Evolutionary conservation across 2,888 invertebrate species (phyloP).

Genomic region (Geophilus truncorum): DNA sequence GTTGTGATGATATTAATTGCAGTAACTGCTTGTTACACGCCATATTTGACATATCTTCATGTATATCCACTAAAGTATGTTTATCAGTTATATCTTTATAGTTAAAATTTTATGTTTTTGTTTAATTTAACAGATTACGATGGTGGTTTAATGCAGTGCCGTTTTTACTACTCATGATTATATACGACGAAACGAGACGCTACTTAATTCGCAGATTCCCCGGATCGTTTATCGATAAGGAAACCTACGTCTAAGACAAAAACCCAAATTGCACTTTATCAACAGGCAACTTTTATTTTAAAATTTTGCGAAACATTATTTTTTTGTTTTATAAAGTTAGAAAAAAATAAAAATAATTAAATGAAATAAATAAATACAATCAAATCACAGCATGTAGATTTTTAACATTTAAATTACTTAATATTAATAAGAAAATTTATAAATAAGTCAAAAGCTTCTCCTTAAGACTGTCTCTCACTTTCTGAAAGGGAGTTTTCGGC

Average conservation of each 20-base stretch:
- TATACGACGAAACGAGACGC: slow-evolving; percentile 91
- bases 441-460: slow-evolving; percentile 28
- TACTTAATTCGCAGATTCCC: not conserved
- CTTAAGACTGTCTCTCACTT: slow-evolving; percentile 20
- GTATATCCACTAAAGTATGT: slow-evolving; percentile 44
- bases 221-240: not conserved
- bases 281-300: no score
- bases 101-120: not conserved
- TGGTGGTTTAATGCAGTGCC: slow-evolving; percentile 99
- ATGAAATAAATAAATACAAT: no score
- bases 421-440: no score
- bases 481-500: slow-evolving; percentile 32
- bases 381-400: no score
- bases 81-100: slow-evolving; percentile 5
- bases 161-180: slow-evolving; percentile 96
- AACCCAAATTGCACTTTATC: no score
- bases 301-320: no score
- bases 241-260: not conserved
- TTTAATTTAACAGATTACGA: slow-evolving; percentile 66
- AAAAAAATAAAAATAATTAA: no score
- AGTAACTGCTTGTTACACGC: slow-evolving; percentile 49
- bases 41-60: slow-evolving; percentile 48
- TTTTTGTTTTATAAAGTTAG: no score
- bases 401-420: no score
- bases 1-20: slow-evolving; percentile 50